Conservation (phyloP, 2,113 vertebrate genomes). For the Scalopus aquaticus region DNA sequence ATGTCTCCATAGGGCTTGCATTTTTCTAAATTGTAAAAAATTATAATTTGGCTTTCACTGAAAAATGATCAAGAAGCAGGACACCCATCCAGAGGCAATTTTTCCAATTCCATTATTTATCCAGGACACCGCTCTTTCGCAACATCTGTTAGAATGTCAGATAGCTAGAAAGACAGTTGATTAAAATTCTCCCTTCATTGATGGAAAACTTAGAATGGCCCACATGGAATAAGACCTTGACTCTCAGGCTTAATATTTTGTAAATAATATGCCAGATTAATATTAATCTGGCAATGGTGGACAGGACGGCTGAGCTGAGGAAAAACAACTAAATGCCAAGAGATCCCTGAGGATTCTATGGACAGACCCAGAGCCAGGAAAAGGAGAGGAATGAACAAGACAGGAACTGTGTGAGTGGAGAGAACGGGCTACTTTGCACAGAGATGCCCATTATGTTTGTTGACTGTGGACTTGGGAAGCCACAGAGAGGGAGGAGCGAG, state of each 20-base stretch:
- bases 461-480: background rate
- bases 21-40: background rate
- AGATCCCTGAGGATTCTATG: background rate
- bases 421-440: background rate
- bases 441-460: background rate
- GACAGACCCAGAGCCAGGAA: background rate
- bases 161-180: background rate
- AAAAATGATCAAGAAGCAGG: background rate
- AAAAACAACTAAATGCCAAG: background rate
- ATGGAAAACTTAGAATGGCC: background rate
- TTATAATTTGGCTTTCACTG: background rate
- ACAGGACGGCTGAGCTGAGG: background rate
- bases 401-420: no score
- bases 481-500: background rate
- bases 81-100: background rate
- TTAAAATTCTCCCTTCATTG: slow-evolving; percentile 25
- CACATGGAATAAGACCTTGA: background rate
- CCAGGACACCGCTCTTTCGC: background rate
- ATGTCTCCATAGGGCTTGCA: background rate
- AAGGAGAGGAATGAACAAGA: accelerated
- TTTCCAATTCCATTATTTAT: background rate
- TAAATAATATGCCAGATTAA: background rate
- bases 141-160: background rate
- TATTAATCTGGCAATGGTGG: background rate
- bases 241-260: background rate